These are phyloP conservation scores for Formica aserva DNA, from an alignment of 2,888 invertebrate species.

Conservation along the genomic window DNA sequence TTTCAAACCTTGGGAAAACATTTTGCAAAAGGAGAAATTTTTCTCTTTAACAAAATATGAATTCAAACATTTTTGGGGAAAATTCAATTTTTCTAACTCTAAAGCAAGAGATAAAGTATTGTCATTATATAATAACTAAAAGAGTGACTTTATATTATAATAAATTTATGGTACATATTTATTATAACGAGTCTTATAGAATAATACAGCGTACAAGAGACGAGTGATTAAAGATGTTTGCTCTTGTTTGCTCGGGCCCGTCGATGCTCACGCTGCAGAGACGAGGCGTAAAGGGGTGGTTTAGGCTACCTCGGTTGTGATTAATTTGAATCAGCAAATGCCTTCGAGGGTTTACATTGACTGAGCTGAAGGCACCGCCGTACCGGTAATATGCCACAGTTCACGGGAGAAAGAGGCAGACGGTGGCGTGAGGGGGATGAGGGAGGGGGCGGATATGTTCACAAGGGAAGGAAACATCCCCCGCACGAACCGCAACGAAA, in stretches of 20 bases:
- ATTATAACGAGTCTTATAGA: not conserved
- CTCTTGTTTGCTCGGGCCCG: slow-evolving; percentile 46
- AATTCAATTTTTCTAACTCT: slow-evolving; percentile 2
- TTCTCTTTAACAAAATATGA: not conserved
- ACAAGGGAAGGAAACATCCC: slow-evolving; percentile 82
- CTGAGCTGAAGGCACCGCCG: slow-evolving; percentile 80
- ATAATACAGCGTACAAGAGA: not conserved
- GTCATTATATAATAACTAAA: not conserved
- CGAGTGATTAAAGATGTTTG: slow-evolving; percentile 66
- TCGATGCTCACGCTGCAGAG: slow-evolving; percentile 59
- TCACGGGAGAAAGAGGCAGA: slow-evolving; percentile 69
- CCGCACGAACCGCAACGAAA: slow-evolving; percentile 78
- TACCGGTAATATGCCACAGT: slow-evolving; percentile 77
- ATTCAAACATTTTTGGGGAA: not conserved
- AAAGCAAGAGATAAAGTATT: not conserved
- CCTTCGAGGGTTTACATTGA: slow-evolving; percentile 83
- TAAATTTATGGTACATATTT: not conserved
- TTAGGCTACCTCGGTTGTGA: slow-evolving; percentile 81
- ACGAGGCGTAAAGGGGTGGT: slow-evolving; percentile 60
- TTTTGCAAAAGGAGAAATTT: too few relatives aligned
- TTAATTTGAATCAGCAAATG: slow-evolving; percentile 86
- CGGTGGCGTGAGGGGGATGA: slow-evolving; percentile 63
- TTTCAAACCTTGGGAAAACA: not conserved
- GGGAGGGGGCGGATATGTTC: slow-evolving; percentile 72
- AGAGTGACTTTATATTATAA: not conserved